Evolutionary conservation across 37 sponge, comb jelly and placozoan species (phyloP).

Genomic region (Mnemiopsis leidyi): DNA sequence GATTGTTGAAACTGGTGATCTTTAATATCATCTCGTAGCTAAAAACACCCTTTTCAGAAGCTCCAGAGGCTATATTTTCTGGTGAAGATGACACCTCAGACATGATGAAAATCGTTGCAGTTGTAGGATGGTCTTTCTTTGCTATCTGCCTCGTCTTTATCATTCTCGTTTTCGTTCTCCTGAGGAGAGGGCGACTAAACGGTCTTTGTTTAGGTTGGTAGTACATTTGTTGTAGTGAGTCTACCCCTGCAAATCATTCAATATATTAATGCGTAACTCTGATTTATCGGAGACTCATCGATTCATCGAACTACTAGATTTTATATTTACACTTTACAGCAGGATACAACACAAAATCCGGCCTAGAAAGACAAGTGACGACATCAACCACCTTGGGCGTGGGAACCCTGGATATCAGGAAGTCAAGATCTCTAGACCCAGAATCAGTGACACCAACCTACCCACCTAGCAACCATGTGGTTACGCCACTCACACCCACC

Average conservation of each 20-base stretch:
- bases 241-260: no score
- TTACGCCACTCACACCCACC: neutral
- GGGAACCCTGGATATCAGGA: neutral
- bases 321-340: no score
- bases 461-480: neutral
- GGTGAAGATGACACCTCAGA: neutral
- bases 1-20: no score
- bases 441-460: neutral
- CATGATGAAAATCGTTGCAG: neutral
- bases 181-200: neutral
- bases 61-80: neutral
- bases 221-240: no score
- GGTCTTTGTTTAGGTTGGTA: neutral
- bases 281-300: no score
- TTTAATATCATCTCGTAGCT: no score
- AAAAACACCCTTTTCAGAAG: no score
- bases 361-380: neutral
- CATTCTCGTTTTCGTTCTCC: neutral
- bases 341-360: neutral
- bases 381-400: neutral
- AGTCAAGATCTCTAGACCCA: neutral
- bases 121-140: neutral
- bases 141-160: neutral
- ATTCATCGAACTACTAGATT: no score
- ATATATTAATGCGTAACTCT: no score